Percentiles rank a stretch among this genome's conserved stretches.
Conservation (phyloP, 2,888 invertebrate genomes). For the Caenorhabditis panamensis region DNA sequence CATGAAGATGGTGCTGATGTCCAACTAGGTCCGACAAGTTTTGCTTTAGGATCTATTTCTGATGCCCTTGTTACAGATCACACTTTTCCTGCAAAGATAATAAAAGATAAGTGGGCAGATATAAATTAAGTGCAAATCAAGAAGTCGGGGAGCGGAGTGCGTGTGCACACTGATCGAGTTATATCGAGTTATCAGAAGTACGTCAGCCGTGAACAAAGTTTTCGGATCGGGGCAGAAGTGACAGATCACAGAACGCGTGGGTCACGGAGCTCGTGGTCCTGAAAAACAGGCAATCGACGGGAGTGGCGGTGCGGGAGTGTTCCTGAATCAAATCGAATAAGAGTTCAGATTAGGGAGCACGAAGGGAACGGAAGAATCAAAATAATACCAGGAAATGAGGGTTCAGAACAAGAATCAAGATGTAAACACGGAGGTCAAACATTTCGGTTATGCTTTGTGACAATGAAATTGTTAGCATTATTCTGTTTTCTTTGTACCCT, state of each 20-base stretch:
- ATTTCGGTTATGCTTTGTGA: not conserved
- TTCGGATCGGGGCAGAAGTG: not conserved
- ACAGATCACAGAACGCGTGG: slow-evolving; percentile 5
- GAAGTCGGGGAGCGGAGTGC: slow-evolving; percentile 15
- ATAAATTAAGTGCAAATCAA: slow-evolving; percentile 34
- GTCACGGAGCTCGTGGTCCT: not conserved
- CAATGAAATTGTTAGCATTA: not conserved
- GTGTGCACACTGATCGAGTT: slow-evolving; percentile 30
- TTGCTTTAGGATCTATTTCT: slow-evolving; percentile 5
- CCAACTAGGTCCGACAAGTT: not conserved
- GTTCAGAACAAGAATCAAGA: not conserved
- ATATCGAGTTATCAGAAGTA: slow-evolving; percentile 3
- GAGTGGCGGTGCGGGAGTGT: not conserved
- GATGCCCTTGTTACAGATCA: not conserved
- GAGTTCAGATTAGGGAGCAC: not conserved
- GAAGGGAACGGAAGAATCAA: not conserved
- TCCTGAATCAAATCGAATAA: not conserved
- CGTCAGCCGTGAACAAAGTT: slow-evolving; percentile 10
- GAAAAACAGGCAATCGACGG: not conserved
- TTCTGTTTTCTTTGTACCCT: not conserved
- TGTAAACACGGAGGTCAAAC: not conserved
- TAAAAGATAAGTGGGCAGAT: not conserved
- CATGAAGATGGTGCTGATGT: too few species aligned
- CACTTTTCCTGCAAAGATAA: not conserved
- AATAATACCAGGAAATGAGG: not conserved